Base-by-base conservation (phyloP, 1,140 invertebrate genomes). In the Marisa cornuarietis region DNA sequence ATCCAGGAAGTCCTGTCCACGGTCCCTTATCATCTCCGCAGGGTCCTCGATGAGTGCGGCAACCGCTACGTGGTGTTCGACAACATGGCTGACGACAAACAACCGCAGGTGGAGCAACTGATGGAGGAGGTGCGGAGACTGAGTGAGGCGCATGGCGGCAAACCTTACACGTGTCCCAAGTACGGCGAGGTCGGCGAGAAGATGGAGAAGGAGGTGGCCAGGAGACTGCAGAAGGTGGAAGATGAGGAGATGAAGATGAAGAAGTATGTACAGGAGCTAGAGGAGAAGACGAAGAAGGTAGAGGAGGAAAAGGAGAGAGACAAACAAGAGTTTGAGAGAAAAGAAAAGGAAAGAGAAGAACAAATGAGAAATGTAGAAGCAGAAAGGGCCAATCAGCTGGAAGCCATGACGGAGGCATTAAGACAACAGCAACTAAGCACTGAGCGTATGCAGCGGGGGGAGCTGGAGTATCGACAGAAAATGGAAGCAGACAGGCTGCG, bases 231-330 rank as follows among this genome's bases (percentile, higher is more conserved):
- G 16, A 22, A 11, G 58, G 58, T 75, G 11, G 73, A 75, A 18
- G 58, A 75, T 5, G 54, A 63, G 58, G 73, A 75, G 24, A 20
- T 61, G 54, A 10, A 75, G 73, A 75, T n/a, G 8, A 75, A 75
- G 61, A 75, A 75, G 73, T 61, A 62, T 61, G 73, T 75, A 31
- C 73, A 75, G 58, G 73, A 63, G 26, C 73, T 75, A 5, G 11
- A n/a, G 54, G 1, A n/a, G 49, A 75, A 75, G 24, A 54, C 62
- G 52, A 61, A 16, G 22, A 26, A 75, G n/a, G 73, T 26, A 24
- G 73, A 75, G 24, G 58, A 31, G 16, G n/a, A n/a, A 13, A 61
- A 10, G 10, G 58, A 14, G 8, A 31, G 42, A n/a, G 73, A 75
- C n/a, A 75, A 63, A 54, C 18, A 63, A 63, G 73, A 75, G 26